These are phyloP conservation scores for Pterostichus madidus DNA, from an alignment of 2,888 invertebrate genomes.

Conservation along the genomic window DNA sequence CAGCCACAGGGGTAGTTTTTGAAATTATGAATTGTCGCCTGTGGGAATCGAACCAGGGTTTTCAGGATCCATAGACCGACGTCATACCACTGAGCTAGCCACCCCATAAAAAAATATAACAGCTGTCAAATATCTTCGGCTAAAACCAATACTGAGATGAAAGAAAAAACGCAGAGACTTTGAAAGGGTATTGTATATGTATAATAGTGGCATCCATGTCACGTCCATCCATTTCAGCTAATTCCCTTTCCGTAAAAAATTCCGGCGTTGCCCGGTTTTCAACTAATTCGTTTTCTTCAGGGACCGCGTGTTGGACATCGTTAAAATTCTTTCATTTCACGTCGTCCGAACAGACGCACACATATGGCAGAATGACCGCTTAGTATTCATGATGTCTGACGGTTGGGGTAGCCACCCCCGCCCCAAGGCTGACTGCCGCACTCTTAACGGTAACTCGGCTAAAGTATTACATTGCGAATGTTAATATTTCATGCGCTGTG, in stretches of 20 bases:
- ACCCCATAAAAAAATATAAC: too few species aligned
- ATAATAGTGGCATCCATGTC: conserved; percentile 15
- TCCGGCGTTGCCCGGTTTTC: conserved; percentile 34
- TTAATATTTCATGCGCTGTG: conserved; percentile 71
- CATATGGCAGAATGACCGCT: conserved; percentile 53
- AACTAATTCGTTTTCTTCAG: conserved; percentile 66
- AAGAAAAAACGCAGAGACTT: too few species aligned
- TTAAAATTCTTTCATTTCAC: conserved; percentile 64
- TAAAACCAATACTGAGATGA: too few species aligned
- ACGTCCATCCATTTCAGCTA: conserved; percentile 55
- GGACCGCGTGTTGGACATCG: conserved; percentile 63
- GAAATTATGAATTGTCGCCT: too few species aligned
- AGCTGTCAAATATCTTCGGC: too few species aligned
- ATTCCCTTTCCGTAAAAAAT: conserved; percentile 57
- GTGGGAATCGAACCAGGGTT: too few species aligned
- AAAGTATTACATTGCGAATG: conserved; percentile 71
- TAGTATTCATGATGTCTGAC: conserved; percentile 65
- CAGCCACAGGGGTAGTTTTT: too few species aligned
- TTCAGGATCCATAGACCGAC: too few species aligned
- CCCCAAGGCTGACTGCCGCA: conserved; percentile 18
- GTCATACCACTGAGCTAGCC: too few species aligned
- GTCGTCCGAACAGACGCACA: conserved; percentile 28
- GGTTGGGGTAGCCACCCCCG: conserved; percentile 5
- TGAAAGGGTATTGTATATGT: too few species aligned
- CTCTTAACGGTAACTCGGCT: conserved; percentile 67